Evolutionary conservation across 2,797 vertebrate genomes (phyloP).

Genomic region (Naso thynnoides): DNA sequence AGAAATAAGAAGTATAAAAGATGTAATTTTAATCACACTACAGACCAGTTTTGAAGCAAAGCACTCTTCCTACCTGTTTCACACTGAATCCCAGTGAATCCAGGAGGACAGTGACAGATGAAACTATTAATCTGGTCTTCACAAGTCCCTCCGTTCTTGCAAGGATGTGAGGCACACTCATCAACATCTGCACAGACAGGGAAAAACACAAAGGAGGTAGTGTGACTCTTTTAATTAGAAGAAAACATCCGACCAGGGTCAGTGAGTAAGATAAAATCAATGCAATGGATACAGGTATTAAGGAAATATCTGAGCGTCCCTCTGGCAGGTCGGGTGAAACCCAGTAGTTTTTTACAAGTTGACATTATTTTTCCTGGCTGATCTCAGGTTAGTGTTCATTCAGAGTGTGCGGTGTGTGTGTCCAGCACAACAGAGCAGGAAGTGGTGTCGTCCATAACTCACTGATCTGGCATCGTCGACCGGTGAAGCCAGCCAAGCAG

Average conservation of each 20-base stretch:
- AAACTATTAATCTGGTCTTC: conserved; percentile 87
- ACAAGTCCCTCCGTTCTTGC: conserved; percentile 92
- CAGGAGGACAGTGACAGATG: conserved; percentile 87
- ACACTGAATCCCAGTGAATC: conserved; percentile 88
- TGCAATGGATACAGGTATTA: conserved; percentile 62
- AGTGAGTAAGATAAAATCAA: conserved; percentile 40
- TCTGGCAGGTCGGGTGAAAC: conserved; percentile 62
- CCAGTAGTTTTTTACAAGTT: conserved; percentile 57
- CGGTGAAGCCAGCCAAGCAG: conserved; percentile 94
- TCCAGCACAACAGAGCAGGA: conserved; percentile 54
- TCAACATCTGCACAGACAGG: conserved; percentile 87
- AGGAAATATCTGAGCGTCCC: conserved; percentile 68
- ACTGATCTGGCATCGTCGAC: conserved; percentile 94
- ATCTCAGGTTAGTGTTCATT: conserved; percentile 50
- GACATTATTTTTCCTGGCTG: conserved; percentile 70
- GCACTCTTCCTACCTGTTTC: conserved; percentile 79
- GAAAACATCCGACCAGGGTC: conserved; percentile 48
- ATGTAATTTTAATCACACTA: background rate
- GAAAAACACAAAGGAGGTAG: conserved; percentile 55
- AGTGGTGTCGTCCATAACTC: conserved; percentile 69
- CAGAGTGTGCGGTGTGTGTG: conserved; percentile 36
- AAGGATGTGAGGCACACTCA: conserved; percentile 92
- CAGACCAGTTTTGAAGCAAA: background rate
- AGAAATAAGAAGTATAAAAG: background rate
- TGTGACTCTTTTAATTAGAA: conserved; percentile 62